Conservation (phyloP, 2,797 vertebrate species). For the Strix occidentalis region DNA sequence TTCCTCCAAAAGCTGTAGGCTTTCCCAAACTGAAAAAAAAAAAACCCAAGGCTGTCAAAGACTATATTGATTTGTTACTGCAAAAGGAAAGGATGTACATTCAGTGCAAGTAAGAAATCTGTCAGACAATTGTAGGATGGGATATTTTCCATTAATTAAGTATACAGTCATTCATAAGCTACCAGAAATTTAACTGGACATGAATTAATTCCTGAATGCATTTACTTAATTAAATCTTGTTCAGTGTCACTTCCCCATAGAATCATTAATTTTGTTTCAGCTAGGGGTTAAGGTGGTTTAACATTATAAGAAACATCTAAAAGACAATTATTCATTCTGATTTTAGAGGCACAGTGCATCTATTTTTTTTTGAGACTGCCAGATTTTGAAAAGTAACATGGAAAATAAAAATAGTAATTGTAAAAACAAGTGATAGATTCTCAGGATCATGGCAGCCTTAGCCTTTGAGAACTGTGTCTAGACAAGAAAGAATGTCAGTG, state of each 20-base stretch:
- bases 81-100: not conserved
- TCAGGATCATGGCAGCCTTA: not conserved
- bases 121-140: not conserved
- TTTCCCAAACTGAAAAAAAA: not conserved
- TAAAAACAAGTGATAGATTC: not conserved
- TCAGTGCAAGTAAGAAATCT: not conserved
- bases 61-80: not conserved
- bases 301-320: not conserved
- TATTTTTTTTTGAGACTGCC: not conserved
- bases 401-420: not conserved
- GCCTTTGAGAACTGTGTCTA: not conserved
- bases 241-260: not conserved
- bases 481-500: not conserved
- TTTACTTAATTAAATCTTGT: not conserved
- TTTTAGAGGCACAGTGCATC: not conserved
- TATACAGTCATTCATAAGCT: not conserved
- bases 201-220: not conserved
- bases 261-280: not conserved
- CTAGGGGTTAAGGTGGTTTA: not conserved
- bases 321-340: not conserved
- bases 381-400: not conserved
- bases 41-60: not conserved
- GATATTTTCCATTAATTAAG: not conserved
- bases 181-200: not conserved
- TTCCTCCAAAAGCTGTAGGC: not conserved